Conservation (phyloP, 2,888 invertebrate genomes). For the Listrodromus nycthemerus region DNA sequence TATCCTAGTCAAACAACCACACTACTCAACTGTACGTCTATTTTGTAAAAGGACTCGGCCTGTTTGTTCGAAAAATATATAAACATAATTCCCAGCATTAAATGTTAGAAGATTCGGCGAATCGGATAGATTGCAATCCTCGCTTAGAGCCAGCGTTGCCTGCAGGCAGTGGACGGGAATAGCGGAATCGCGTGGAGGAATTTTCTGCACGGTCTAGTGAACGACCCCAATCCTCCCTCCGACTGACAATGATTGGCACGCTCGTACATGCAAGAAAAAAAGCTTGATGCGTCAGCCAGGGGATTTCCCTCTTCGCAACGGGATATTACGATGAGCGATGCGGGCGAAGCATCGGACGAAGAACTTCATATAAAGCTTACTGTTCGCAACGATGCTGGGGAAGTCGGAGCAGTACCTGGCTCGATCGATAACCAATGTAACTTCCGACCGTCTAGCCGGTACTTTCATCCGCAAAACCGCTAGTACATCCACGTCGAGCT, state of each 20-base stretch:
- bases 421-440: slow-evolving; percentile 61
- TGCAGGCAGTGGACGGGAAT: neutral
- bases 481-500: neutral
- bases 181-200: slow-evolving; percentile 3
- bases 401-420: slow-evolving; percentile 1
- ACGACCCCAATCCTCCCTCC: slow-evolving; percentile 5
- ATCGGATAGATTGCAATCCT: neutral
- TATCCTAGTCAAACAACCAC: too few relatives aligned
- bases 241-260: slow-evolving; percentile 40
- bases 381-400: slow-evolving; percentile 3
- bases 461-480: slow-evolving; percentile 31
- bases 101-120: neutral
- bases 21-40: too few relatives aligned
- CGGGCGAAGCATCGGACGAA: slow-evolving; percentile 26
- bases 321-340: slow-evolving; percentile 42
- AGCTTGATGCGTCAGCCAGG: slow-evolving; percentile 27
- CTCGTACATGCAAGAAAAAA: slow-evolving; percentile 25
- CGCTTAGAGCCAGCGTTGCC: neutral
- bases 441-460: slow-evolving; percentile 25
- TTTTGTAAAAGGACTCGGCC: too few relatives aligned
- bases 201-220: neutral
- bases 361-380: slow-evolving; percentile 37
- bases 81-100: neutral
- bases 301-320: slow-evolving; percentile 3
- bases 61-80: too few relatives aligned